A percentile compares a stretch with the other conserved stretches of the same genome.
phyloP scores from a whole-genome alignment of 2,113 vertebrate genomes.

The Brachyistius frenatus region DNA sequence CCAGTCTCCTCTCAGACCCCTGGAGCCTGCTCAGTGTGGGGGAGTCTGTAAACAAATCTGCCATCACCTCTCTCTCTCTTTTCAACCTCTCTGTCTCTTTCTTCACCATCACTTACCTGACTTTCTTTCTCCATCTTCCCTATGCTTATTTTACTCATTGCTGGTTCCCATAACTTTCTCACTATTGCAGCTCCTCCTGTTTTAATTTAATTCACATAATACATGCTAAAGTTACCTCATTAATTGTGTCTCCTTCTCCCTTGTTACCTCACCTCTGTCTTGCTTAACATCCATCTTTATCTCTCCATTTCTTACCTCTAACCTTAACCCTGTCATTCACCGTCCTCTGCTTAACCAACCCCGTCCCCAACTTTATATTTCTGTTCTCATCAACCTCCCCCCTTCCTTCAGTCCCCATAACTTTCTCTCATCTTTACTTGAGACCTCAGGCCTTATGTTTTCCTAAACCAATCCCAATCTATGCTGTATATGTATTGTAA shows the following conservation, averaged over 20 bases:
- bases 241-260: background rate
- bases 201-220: background rate
- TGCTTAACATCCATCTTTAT: background rate
- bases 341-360: background rate
- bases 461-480: too few relatives aligned
- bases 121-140: background rate
- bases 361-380: background rate
- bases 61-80: constrained; percentile 45
- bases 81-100: constrained; percentile 11
- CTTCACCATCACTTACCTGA: background rate
- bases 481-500: too few relatives aligned
- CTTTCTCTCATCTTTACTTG: too few relatives aligned
- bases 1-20: constrained; percentile 70
- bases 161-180: background rate
- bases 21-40: constrained; percentile 75
- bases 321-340: background rate
- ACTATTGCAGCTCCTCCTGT: background rate
- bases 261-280: background rate
- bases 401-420: too few relatives aligned
- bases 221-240: background rate
- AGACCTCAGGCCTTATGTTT: too few relatives aligned
- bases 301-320: background rate
- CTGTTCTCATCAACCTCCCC: background rate
- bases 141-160: background rate
- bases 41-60: constrained; percentile 62